Evolutionary conservation across 1,140 invertebrate species (phyloP).

Genomic region (Bombus pascuorum): DNA sequence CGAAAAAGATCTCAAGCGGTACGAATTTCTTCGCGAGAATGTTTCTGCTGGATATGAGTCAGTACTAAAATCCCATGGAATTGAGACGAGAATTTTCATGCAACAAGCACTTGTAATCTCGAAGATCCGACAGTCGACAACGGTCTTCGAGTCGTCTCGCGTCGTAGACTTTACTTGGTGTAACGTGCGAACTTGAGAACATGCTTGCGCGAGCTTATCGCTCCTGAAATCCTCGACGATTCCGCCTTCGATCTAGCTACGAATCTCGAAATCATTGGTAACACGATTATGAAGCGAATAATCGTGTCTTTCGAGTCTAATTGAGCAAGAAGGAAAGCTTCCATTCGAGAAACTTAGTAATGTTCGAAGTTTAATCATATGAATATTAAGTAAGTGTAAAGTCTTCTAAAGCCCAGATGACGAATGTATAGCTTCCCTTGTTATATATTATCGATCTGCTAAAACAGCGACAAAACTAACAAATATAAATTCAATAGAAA

Average conservation of each 20-base stretch:
- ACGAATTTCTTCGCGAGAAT: background rate
- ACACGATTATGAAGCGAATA: background rate
- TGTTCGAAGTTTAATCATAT: background rate
- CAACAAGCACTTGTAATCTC: constrained; percentile 35
- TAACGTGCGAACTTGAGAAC: constrained; percentile 41
- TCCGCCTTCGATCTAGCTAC: constrained; percentile 22
- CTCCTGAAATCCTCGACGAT: constrained; percentile 24
- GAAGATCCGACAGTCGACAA: constrained; percentile 44
- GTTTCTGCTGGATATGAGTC: constrained; percentile 1
- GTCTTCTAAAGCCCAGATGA: background rate
- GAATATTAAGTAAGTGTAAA: background rate
- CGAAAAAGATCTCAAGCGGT: background rate
- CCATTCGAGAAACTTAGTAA: background rate
- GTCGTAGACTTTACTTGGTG: constrained; percentile 19
- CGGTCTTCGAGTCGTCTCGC: constrained; percentile 19
- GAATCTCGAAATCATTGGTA: background rate
- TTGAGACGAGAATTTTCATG: constrained; percentile 21
- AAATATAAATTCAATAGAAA: background rate
- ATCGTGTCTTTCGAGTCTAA: background rate
- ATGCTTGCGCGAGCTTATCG: constrained; percentile 17
- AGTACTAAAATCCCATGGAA: constrained; percentile 15
- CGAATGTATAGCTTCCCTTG: background rate
- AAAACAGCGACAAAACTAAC: background rate
- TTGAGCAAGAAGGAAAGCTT: background rate
- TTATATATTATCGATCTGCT: background rate